Conservation (phyloP, 2,797 vertebrate species). For the Coregonus sp. region DNA sequence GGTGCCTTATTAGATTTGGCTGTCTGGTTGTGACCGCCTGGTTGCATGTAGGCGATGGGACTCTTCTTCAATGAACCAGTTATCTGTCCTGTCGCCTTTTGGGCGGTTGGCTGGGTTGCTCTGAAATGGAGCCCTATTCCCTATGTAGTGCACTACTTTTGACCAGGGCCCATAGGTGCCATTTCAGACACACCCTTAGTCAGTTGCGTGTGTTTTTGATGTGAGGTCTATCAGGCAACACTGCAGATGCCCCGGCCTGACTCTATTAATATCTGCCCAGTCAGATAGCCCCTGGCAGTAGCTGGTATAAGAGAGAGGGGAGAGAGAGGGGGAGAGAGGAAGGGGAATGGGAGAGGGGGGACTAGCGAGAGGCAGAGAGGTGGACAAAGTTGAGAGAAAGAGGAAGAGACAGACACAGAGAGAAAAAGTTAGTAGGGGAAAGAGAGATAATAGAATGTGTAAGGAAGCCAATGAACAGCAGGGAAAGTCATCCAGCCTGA, state of each 20-base stretch:
- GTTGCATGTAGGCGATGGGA: too few relatives aligned
- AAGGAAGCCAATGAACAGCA: neutral
- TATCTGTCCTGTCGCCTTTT: too few relatives aligned
- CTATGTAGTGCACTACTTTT: neutral
- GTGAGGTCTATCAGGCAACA: slow-evolving; percentile 18
- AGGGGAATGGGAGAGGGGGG: too few relatives aligned
- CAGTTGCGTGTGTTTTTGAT: neutral
- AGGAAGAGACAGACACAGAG: slow-evolving; percentile 17
- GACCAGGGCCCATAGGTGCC: neutral
- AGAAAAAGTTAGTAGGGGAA: slow-evolving; percentile 1
- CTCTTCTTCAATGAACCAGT: too few relatives aligned
- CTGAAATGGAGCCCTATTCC: too few relatives aligned
- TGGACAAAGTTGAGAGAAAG: too few relatives aligned
- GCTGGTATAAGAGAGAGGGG: slow-evolving; percentile 15
- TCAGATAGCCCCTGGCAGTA: slow-evolving; percentile 29
- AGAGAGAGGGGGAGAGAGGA: too few relatives aligned
- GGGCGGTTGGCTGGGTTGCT: too few relatives aligned
- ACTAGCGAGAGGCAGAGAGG: too few relatives aligned
- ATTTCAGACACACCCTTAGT: neutral
- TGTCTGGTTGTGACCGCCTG: too few relatives aligned
- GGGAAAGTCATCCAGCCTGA: slow-evolving; percentile 4
- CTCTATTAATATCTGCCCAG: slow-evolving; percentile 63
- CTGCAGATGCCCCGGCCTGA: slow-evolving; percentile 24
- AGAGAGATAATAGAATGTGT: neutral
- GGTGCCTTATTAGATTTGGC: too few relatives aligned